Evolutionary conservation across 1,140 invertebrate genomes (phyloP).

Genomic region (Ips nitidus): DNA sequence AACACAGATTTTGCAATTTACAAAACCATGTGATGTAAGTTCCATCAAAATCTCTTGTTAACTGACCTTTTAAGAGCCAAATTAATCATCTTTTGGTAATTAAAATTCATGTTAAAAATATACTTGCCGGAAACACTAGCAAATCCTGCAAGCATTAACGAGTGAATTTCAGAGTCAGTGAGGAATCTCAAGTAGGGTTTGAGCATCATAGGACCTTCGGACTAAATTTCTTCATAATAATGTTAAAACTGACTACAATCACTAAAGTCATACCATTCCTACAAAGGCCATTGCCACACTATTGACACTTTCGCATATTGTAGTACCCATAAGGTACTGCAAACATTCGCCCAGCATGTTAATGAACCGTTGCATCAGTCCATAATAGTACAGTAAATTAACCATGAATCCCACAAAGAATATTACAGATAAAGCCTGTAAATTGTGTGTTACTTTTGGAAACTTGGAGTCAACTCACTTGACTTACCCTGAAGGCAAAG

Average conservation of each 20-base stretch:
- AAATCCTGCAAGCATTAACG: constrained; percentile 92
- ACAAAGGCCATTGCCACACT: constrained; percentile 90
- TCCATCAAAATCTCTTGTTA: too few relatives aligned
- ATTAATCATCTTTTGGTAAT: background rate
- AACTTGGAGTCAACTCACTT: background rate
- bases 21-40: too few relatives aligned
- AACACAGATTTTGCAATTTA: too few relatives aligned
- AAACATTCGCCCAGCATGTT: constrained; percentile 78
- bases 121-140: constrained; percentile 84
- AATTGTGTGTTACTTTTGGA: background rate
- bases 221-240: constrained; percentile 58
- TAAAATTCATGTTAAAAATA: background rate
- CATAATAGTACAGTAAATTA: constrained; percentile 84
- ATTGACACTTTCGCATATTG: constrained; percentile 88
- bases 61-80: background rate
- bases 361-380: constrained; percentile 84
- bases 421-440: constrained; percentile 79
- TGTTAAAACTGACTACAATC: constrained; percentile 10
- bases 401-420: constrained; percentile 90
- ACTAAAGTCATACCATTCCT: constrained; percentile 69
- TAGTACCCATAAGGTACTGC: constrained; percentile 76
- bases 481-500: constrained; percentile 78
- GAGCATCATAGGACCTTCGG: constrained; percentile 87
- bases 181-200: constrained; percentile 80
- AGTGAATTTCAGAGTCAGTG: constrained; percentile 89